A percentile compares a stretch with the other conserved stretches of the same genome.
Evolutionary conservation across 2,888 invertebrate genomes (phyloP).

Genomic region (Troides aeacus): DNA sequence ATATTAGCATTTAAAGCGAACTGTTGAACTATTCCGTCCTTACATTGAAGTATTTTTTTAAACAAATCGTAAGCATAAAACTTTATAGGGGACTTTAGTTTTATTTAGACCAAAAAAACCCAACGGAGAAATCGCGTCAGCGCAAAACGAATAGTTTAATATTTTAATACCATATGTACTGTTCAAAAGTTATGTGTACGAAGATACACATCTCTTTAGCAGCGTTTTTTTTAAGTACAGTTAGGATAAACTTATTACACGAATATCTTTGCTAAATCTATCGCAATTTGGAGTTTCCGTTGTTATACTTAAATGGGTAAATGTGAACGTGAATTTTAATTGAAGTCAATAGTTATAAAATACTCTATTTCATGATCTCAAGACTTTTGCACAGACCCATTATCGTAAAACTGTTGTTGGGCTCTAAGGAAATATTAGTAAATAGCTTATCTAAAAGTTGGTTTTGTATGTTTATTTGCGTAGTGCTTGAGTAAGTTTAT

Average conservation of each 20-base stretch:
- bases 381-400: neutral
- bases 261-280: too few relatives aligned
- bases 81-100: constrained; percentile 24
- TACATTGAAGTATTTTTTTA: constrained; percentile 13
- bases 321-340: too few relatives aligned
- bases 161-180: too few relatives aligned
- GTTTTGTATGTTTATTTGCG: too few relatives aligned
- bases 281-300: too few relatives aligned
- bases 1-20: constrained; percentile 31
- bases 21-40: constrained; percentile 23
- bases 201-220: too few relatives aligned
- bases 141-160: too few relatives aligned
- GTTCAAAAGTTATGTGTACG: too few relatives aligned
- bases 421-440: neutral
- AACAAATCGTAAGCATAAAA: constrained; percentile 27
- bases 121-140: neutral
- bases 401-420: neutral
- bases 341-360: neutral
- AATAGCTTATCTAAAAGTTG: neutral
- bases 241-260: too few relatives aligned
- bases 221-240: too few relatives aligned
- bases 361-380: neutral
- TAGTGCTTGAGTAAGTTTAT: neutral
- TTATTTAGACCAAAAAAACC: neutral
- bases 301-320: too few relatives aligned